Percentiles rank a stretch among this genome's conserved stretches.
These are phyloP conservation scores for Dendrocincla tyrannina DNA, from an alignment of 2,797 vertebrate genomes.

Conservation along the genomic window DNA sequence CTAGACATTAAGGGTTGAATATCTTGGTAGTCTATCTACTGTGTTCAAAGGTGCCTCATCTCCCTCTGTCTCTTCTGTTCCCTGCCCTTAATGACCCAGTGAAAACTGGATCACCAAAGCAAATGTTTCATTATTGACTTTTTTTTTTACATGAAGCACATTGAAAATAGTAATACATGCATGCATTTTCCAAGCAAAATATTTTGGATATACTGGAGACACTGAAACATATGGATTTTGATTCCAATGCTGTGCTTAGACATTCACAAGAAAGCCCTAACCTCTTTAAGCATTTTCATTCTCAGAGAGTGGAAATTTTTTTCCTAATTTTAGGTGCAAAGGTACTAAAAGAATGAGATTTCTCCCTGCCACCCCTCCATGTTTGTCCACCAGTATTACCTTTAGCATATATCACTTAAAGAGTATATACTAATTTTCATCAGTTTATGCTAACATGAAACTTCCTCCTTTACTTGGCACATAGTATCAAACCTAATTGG, in stretches of 20 bases:
- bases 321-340: not conserved
- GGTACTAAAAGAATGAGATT: not conserved
- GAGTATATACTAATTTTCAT: not conserved
- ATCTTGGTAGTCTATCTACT: not conserved
- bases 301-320: fast-evolving
- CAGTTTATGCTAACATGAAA: not conserved
- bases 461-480: not conserved
- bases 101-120: not conserved
- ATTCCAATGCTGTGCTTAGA: not conserved
- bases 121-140: not conserved
- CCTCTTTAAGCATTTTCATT: not conserved
- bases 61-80: not conserved
- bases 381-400: not conserved
- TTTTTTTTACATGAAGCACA: not conserved
- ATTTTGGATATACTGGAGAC: not conserved
- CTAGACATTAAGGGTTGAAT: not conserved
- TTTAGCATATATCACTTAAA: not conserved
- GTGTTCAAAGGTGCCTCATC: not conserved
- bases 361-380: not conserved
- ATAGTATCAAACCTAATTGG: not conserved
- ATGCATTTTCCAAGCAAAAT: not conserved
- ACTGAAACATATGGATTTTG: not conserved
- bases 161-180: not conserved
- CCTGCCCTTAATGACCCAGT: not conserved
- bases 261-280: not conserved